phyloP scores from a whole-genome alignment of 2,797 vertebrate genomes.

The Falco rusticolus region DNA sequence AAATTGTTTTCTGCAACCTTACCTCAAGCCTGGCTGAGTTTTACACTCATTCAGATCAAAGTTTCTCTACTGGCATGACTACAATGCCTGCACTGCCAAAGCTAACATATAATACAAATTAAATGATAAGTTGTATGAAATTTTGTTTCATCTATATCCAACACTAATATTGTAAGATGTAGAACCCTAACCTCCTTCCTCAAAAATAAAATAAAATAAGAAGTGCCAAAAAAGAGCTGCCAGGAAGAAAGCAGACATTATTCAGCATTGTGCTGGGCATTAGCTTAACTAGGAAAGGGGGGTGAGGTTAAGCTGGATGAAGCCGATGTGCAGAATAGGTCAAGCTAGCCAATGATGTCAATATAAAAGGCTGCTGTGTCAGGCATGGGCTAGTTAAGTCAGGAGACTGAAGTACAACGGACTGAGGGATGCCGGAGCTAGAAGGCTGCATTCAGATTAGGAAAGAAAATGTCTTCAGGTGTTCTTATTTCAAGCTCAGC shows the following conservation, averaged over 20 bases:
- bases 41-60: constrained; percentile 15
- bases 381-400: not conserved
- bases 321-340: not conserved
- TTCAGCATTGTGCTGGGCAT: not conserved
- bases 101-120: constrained; percentile 51
- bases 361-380: not conserved
- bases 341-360: not conserved
- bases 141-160: constrained; percentile 53
- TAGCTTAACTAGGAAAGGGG: not conserved
- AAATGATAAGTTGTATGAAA: constrained; percentile 44
- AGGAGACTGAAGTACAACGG: not conserved
- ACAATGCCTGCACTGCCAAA: constrained; percentile 31
- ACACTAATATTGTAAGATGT: constrained; percentile 2
- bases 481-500: not conserved
- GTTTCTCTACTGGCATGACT: constrained; percentile 21
- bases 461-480: not conserved
- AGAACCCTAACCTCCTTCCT: constrained; percentile 18
- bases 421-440: not conserved
- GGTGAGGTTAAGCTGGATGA: not conserved
- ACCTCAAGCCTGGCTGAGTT: not conserved
- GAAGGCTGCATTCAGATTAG: not conserved
- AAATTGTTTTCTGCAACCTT: constrained; percentile 24
- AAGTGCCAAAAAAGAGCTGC: not conserved
- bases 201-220: not conserved
- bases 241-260: constrained; percentile 1